These are phyloP conservation scores for Staurois parvus DNA, from an alignment of 2,797 vertebrate genomes.

Conservation along the genomic window DNA sequence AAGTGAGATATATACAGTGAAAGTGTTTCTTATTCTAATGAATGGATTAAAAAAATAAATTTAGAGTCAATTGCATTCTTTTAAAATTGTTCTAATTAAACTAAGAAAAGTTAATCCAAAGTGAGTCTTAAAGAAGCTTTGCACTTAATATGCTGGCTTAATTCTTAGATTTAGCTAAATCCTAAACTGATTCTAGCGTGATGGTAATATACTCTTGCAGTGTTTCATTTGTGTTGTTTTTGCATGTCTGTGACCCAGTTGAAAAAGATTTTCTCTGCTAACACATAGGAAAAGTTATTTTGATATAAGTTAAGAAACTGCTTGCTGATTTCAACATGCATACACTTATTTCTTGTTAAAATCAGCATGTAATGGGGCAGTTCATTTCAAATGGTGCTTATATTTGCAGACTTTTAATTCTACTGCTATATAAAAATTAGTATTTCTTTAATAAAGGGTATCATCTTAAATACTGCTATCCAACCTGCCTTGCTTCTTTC, in stretches of 20 bases:
- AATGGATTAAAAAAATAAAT: conserved; percentile 49
- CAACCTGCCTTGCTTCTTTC: conserved; percentile 7
- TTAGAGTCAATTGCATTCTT: conserved; percentile 48
- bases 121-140: conserved; percentile 52
- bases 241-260: conserved; percentile 54
- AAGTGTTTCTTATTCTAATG: conserved; percentile 13
- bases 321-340: conserved; percentile 8
- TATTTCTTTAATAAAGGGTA: conserved; percentile 26
- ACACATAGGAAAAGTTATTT: conserved; percentile 46
- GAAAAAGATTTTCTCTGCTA: conserved; percentile 28
- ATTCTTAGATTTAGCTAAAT: conserved; percentile 53
- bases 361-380: conserved; percentile 19
- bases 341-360: conserved; percentile 17
- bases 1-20: background rate
- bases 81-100: conserved; percentile 56
- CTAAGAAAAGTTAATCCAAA: conserved; percentile 49
- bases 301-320: conserved; percentile 15
- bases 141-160: conserved; percentile 47
- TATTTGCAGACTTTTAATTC: conserved; percentile 36
- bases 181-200: conserved; percentile 48
- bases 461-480: conserved; percentile 23
- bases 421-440: conserved; percentile 12
- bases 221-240: conserved; percentile 7
- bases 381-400: conserved; percentile 26
- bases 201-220: background rate